These are phyloP conservation scores for Campaea margaritaria DNA, from an alignment of 2,888 invertebrate genomes.

Conservation along the genomic window DNA sequence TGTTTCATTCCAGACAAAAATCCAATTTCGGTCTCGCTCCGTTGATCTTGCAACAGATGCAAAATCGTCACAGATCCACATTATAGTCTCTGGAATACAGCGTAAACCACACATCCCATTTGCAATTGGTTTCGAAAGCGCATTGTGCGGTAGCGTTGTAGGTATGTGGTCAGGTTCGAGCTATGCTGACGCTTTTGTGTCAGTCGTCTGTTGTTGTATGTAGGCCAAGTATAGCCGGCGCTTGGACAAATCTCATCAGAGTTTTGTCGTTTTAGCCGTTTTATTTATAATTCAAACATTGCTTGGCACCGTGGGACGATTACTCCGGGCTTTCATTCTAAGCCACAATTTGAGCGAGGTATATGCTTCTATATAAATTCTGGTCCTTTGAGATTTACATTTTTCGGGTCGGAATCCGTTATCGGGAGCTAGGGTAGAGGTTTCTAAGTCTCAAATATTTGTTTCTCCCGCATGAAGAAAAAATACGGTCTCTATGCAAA, in stretches of 20 bases:
- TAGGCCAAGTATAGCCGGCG: background rate
- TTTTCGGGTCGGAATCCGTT: no score
- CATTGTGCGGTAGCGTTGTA: constrained; percentile 5
- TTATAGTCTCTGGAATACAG: constrained; percentile 1
- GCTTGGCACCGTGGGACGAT: background rate
- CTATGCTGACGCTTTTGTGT: background rate
- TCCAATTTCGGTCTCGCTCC: no score
- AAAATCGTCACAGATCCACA: background rate
- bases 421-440: no score
- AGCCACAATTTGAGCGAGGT: background rate
- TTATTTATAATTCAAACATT: constrained; percentile 8
- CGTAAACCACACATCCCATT: constrained; percentile 21
- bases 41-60: no score
- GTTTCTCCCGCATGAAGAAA: no score
- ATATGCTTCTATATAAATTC: no score
- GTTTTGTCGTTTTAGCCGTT: background rate
- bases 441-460: no score
- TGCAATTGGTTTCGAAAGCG: constrained; percentile 34
- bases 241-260: constrained; percentile 1
- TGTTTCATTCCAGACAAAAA: no score
- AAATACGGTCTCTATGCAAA: no score
- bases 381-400: no score
- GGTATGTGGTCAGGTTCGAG: constrained; percentile 3
- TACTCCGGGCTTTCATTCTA: background rate
- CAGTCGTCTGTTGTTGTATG: background rate